These are phyloP conservation scores for Anguilla rostrata DNA, from an alignment of 2,113 vertebrate genomes.

Conservation along the genomic window DNA sequence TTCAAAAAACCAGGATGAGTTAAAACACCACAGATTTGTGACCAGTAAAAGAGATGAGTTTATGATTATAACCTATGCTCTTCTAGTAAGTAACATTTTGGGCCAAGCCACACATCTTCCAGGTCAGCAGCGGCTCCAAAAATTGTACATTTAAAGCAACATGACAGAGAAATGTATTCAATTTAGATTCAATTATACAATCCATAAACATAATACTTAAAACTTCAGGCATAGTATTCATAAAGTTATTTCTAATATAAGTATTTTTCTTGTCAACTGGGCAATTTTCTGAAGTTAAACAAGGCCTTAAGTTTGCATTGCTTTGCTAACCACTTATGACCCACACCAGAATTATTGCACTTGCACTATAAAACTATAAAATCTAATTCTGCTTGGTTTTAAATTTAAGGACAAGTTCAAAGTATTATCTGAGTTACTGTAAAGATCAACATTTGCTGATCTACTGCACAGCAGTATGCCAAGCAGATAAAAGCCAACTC, in stretches of 20 bases:
- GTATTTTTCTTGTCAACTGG: not conserved
- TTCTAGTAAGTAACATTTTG: not conserved
- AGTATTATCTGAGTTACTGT: not conserved
- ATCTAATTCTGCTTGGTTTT: not conserved
- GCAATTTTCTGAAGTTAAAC: not conserved
- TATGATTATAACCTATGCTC: too few relatives aligned
- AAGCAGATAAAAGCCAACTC: not conserved
- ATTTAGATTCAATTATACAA: too few relatives aligned
- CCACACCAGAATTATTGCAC: not conserved
- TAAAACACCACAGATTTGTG: too few relatives aligned
- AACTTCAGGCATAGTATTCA: too few relatives aligned
- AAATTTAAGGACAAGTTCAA: not conserved
- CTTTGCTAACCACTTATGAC: not conserved
- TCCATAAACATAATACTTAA: too few relatives aligned
- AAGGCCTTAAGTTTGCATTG: not conserved
- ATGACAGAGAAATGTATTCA: too few relatives aligned
- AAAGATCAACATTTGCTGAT: not conserved
- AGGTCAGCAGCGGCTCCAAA: too few relatives aligned
- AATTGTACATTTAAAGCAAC: too few relatives aligned
- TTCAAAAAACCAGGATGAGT: too few relatives aligned
- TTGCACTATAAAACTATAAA: not conserved
- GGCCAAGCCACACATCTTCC: not conserved
- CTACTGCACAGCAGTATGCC: not conserved
- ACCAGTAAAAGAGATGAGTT: too few relatives aligned
- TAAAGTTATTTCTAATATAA: not conserved